Conservation (phyloP, 2,797 vertebrate species). For the Eospalax fontanierii region DNA sequence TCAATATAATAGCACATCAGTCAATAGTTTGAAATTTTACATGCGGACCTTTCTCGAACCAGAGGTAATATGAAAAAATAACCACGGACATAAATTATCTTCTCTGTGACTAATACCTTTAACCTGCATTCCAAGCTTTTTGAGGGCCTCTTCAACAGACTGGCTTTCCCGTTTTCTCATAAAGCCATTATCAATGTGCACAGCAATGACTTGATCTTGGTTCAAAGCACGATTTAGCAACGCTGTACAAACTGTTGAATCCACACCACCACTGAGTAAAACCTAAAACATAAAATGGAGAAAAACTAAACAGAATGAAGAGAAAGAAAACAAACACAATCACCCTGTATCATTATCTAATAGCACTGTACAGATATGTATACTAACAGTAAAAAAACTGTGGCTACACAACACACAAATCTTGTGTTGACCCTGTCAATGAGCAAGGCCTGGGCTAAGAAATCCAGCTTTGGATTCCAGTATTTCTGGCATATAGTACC, state of each 20-base stretch:
- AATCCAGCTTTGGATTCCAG: neutral
- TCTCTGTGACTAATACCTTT: slow-evolving; percentile 91
- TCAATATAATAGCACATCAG: slow-evolving; percentile 20
- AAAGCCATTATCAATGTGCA: slow-evolving; percentile 99
- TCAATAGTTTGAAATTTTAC: slow-evolving; percentile 34
- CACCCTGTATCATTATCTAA: neutral
- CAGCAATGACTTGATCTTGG: slow-evolving; percentile 97
- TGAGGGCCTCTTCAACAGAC: slow-evolving; percentile 98
- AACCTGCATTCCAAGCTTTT: slow-evolving; percentile 97
- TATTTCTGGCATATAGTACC: neutral
- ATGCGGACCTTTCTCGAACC: neutral
- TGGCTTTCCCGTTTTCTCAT: slow-evolving; percentile 99
- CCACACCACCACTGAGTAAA: slow-evolving; percentile 98
- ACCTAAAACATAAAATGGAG: slow-evolving; percentile 90
- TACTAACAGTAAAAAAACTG: slow-evolving; percentile 16
- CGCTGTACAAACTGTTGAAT: slow-evolving; percentile 99
- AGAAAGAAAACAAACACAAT: neutral
- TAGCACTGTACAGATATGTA: neutral
- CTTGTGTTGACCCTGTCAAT: neutral
- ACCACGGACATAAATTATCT: neutral
- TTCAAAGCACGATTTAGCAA: slow-evolving; percentile 97
- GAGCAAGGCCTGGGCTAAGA: neutral
- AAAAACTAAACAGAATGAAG: neutral
- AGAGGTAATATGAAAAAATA: slow-evolving; percentile 54
- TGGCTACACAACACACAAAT: neutral